Conservation (phyloP, 2,113 vertebrate species). For the Penelope pileata region DNA sequence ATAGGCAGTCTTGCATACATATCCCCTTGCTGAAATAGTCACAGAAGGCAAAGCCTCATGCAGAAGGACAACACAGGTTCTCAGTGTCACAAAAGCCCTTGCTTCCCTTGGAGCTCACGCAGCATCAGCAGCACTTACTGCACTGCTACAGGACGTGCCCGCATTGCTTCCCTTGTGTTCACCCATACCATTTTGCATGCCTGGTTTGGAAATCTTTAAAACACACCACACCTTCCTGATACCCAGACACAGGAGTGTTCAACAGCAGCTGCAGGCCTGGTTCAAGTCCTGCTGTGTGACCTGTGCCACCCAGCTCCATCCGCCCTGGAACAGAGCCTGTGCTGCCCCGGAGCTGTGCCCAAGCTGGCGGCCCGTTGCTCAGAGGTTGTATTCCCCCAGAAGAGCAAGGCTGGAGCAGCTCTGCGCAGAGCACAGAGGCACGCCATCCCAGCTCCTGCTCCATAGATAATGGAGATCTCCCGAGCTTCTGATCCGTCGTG, state of each 20-base stretch:
- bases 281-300: not conserved
- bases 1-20: not conserved
- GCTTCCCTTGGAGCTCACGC: not conserved
- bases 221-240: not conserved
- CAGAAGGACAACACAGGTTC: not conserved
- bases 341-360: not conserved
- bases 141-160: not conserved
- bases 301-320: not conserved
- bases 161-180: not conserved
- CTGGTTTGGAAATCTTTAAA: not conserved
- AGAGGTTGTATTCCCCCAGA: not conserved
- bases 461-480: not conserved
- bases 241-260: not conserved
- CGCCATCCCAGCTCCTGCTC: not conserved
- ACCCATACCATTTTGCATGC: not conserved
- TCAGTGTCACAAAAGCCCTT: not conserved
- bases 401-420: not conserved
- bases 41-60: not conserved
- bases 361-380: too few relatives aligned
- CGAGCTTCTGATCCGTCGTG: rapidly evolving
- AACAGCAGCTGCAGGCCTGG: not conserved
- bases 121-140: not conserved
- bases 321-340: rapidly evolving
- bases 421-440: not conserved
- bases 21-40: not conserved